Base-by-base conservation (phyloP, 2,113 vertebrate genomes). In the Seriola aureovittata region DNA sequence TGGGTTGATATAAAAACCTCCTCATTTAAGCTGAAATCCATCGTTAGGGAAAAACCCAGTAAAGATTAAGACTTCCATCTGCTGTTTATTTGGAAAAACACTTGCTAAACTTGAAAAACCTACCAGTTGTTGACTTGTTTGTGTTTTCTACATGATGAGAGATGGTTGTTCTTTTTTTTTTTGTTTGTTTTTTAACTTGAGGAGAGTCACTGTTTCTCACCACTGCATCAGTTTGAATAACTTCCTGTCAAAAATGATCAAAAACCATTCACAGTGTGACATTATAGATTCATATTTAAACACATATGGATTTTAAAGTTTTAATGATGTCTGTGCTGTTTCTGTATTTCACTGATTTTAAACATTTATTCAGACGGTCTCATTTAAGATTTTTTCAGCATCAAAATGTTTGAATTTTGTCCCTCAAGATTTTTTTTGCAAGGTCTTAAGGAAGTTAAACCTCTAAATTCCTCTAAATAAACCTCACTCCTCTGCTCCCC, bases 351-450 rank as follows among this genome's bases (percentile, higher is more conserved):
- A 8, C 54, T 23, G 16, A 44, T n/a, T 67, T 81, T 2, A 40
- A 72, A 73, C 19, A 42, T 54, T 69, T 4, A 70, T 14, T 8
- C 25, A 11, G 25, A 32, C 10, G 0, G 57, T 1, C 59, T 25
- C 75, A 34, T 76, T 67, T 19, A 7, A 38, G 21, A 52, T 68
- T 63, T 1, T 66, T 16, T 32, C 34, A n/a, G 6, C 32, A 8
- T 74, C 38, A 59, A 16, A 59, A 40, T 50, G 19, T 69, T 80
- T 69, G 40, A 40, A 23, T 64, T 44, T 58, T 14, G 16, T 40
- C 38, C 34, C 38, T 65, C 3, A 14, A 46, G 17, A 17, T 16
- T 66, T 46, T 50, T 65, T 16, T 36, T 34, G 2, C 34, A 34
- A 9, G 13, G 17, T 19, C 17, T 7, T 19, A 0, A 50, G 48